Percentiles rank a stretch among this genome's conserved stretches.
These are phyloP conservation scores for Cololabis saira DNA, from an alignment of 2,113 vertebrate species.

Conservation along the genomic window DNA sequence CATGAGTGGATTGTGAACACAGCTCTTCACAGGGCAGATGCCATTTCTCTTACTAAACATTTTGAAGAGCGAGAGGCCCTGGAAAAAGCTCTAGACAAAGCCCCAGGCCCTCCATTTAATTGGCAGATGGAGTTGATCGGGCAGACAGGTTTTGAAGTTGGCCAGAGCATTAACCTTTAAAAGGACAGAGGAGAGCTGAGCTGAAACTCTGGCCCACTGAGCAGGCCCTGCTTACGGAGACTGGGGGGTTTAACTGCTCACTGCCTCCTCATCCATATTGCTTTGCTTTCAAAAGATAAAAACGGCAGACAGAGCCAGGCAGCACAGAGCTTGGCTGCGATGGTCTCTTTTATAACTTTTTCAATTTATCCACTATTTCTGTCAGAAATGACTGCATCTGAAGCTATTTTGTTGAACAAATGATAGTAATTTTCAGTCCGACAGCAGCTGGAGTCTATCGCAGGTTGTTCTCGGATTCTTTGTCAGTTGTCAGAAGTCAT, in stretches of 20 bases:
- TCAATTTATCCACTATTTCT: constrained; percentile 80
- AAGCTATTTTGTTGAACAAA: constrained; percentile 82
- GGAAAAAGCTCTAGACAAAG: constrained; percentile 77
- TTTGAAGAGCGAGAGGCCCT: constrained; percentile 71
- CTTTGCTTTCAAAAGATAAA: constrained; percentile 68
- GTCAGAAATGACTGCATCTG: constrained; percentile 73
- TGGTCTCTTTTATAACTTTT: constrained; percentile 75
- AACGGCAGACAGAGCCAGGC: constrained; percentile 42
- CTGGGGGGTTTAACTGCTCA: constrained; percentile 52
- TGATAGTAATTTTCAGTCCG: constrained; percentile 81
- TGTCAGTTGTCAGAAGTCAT: constrained; percentile 83
- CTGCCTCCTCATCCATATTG: constrained; percentile 47
- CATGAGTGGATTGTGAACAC: constrained; percentile 63
- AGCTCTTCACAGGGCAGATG: constrained; percentile 68
- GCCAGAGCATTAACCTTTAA: constrained; percentile 79
- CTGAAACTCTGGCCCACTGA: constrained; percentile 60
- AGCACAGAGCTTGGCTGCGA: constrained; percentile 31
- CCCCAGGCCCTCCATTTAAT: constrained; percentile 77
- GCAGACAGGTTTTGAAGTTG: constrained; percentile 75
- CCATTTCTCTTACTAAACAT: constrained; percentile 77
- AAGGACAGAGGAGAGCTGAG: constrained; percentile 66
- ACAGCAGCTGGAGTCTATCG: constrained; percentile 75
- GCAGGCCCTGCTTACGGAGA: constrained; percentile 41
- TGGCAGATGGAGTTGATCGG: constrained; percentile 82
- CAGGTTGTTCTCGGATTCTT: constrained; percentile 69